A percentile compares a stretch with the other conserved stretches of the same genome.
Evolutionary conservation across 92 coral and sea anemone species (phyloP).

Genomic region (Parazoanthus swiftii): DNA sequence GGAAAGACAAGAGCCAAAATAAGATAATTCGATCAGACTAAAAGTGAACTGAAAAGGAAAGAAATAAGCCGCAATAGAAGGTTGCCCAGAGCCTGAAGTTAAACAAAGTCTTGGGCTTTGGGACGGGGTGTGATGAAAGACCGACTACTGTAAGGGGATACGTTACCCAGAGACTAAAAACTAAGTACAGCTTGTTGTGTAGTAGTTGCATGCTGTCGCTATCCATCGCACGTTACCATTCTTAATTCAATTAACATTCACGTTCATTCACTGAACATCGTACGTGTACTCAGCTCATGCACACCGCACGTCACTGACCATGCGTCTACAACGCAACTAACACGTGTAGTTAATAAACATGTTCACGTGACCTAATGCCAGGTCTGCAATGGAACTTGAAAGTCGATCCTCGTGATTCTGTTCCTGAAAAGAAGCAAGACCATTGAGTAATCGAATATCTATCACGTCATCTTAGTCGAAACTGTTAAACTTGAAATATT

Average conservation of each 20-base stretch:
- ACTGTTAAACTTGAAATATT: background rate
- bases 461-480: background rate
- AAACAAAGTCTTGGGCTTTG: too few species aligned
- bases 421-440: background rate
- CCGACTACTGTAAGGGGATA: too few species aligned
- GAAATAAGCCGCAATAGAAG: too few species aligned
- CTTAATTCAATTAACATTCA: background rate
- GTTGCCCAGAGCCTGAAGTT: too few species aligned
- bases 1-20: too few species aligned
- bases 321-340: background rate
- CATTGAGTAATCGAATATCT: background rate
- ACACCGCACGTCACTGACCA: background rate
- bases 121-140: too few species aligned
- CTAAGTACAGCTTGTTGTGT: too few species aligned
- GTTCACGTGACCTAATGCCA: background rate
- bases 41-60: too few species aligned
- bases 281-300: background rate
- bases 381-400: background rate
- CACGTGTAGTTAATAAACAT: background rate
- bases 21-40: too few species aligned
- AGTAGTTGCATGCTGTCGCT: background rate
- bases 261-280: background rate
- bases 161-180: too few species aligned
- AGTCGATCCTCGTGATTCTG: background rate
- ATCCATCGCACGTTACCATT: background rate